Evolutionary conservation across 2,113 vertebrate genomes (phyloP), one percentile per base, ranked within the genome.

Genomic region (Catharus bicknelli): DNA sequence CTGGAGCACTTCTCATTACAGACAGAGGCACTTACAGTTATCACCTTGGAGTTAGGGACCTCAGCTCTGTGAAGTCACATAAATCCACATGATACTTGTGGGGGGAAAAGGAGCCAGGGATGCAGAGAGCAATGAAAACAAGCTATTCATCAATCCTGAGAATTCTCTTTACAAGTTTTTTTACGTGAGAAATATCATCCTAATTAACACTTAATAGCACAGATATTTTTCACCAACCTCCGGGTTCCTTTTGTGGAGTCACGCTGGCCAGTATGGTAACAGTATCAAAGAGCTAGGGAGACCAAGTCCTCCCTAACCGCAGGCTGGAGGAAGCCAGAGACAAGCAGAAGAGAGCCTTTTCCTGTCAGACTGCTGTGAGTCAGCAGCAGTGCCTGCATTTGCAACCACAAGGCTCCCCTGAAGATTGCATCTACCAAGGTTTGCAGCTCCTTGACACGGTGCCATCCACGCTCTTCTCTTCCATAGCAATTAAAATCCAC

Each of bases 301-400:
- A 40, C 29, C 27, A 79, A 72, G 45, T 58, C 47, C 50, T 54
- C 50, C 36, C 70, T 47, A 72, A 82, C 17, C 4, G 0, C 70
- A 55, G 1, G 23, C 36, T n/a, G 25, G 34, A 91, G 86, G 86
- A 94, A 94, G 92, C 10, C 89, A 42, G 70, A 82, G 57, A 30
- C 16, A 72, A 86, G 83, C 45, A 86, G 73, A 78, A 82, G 29
- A 40, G 16, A 76, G 59, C 32, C 54, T 69, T 82, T 89, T 95
- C 86, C 62, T 84, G 57, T 57, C 50, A 81, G 45, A 14, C 34
- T 29, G 45, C 58, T 38, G 0, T 78, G 61, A 93, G 67, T 85
- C 90, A 95, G 78, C 85, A 76, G 81, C n/a, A 6, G 25, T 8
- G 26, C 29, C 73, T 20, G 15, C 8, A 0, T 69, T 53, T 89